phyloP scores from a whole-genome alignment of 2,888 invertebrate species.

The Amiota minor region DNA sequence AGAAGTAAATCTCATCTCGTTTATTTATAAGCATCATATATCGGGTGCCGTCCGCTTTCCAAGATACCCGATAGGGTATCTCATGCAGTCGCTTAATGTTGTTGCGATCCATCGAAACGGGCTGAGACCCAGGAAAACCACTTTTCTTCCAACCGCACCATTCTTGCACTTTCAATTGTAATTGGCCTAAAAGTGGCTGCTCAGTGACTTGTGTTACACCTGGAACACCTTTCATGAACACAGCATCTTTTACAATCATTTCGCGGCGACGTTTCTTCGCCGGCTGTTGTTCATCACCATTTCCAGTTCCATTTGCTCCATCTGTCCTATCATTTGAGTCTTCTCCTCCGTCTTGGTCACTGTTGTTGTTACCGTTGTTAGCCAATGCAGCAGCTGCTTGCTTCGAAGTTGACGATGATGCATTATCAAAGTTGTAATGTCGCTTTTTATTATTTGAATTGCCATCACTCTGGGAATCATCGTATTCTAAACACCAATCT shows the following conservation, averaged over 20 bases:
- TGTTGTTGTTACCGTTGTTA: background rate
- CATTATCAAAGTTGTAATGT: conserved; percentile 48
- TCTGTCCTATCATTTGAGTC: conserved; percentile 43
- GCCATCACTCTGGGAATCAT: conserved; percentile 74
- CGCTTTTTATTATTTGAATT: conserved; percentile 54
- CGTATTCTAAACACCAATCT: conserved; percentile 86
- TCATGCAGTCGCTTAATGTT: conserved; percentile 85
- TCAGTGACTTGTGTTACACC: conserved; percentile 84
- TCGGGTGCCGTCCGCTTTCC: conserved; percentile 99
- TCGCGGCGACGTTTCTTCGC: conserved; percentile 76
- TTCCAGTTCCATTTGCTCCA: conserved; percentile 40
- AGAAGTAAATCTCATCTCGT: conserved; percentile 88
- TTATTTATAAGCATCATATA: conserved; percentile 97
- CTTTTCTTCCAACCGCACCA: conserved; percentile 86
- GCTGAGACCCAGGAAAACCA: conserved; percentile 97
- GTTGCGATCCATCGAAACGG: conserved; percentile 92
- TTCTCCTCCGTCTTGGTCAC: conserved; percentile 38
- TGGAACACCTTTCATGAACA: conserved; percentile 90
- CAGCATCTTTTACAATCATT: conserved; percentile 77
- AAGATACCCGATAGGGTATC: conserved; percentile 95
- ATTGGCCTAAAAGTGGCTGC: conserved; percentile 76
- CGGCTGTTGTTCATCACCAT: conserved; percentile 41
- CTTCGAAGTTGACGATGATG: conserved; percentile 55
- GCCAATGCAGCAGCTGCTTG: conserved; percentile 49
- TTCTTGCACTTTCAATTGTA: conserved; percentile 84